Evolutionary conservation across 2,797 vertebrate species (phyloP).

Genomic region (Salmo trutta): DNA sequence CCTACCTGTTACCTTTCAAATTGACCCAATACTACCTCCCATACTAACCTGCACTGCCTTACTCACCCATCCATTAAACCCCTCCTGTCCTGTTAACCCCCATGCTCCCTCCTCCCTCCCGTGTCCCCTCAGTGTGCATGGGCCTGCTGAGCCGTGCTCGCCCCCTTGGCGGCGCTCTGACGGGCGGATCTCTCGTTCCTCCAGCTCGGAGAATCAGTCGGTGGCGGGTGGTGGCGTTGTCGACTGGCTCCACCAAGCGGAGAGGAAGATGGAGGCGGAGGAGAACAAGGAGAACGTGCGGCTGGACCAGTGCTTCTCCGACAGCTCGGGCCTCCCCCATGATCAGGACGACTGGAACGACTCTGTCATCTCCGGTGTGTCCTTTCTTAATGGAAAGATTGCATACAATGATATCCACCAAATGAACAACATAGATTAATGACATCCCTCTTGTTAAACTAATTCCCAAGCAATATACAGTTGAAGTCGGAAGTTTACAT

Average conservation of each 20-base stretch:
- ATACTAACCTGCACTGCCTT: background rate
- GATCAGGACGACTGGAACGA: slow-evolving; percentile 91
- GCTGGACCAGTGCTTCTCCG: slow-evolving; percentile 86
- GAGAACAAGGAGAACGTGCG: slow-evolving; percentile 97
- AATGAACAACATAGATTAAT: too few relatives aligned
- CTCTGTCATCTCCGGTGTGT: slow-evolving; percentile 92
- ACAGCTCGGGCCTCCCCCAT: slow-evolving; percentile 85
- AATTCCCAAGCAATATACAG: too few relatives aligned
- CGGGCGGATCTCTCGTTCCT: slow-evolving; percentile 73
- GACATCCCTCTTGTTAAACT: too few relatives aligned
- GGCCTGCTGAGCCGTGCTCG: slow-evolving; percentile 83
- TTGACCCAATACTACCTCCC: too few relatives aligned
- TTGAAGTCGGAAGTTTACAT: too few relatives aligned
- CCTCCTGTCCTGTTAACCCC: background rate
- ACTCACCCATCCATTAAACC: background rate
- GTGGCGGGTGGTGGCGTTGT: slow-evolving; percentile 62
- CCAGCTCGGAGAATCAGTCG: slow-evolving; percentile 79
- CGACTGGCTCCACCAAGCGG: slow-evolving; percentile 62
- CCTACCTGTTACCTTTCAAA: background rate
- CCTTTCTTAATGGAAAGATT: background rate
- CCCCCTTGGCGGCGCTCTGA: slow-evolving; percentile 85
- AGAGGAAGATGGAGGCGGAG: slow-evolving; percentile 87
- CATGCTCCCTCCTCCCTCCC: background rate
- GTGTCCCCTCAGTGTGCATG: slow-evolving; percentile 58
- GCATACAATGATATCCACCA: background rate